These are phyloP conservation scores for Camponotus floridanus DNA, from an alignment of 1,140 invertebrate genomes.

Conservation along the genomic window DNA sequence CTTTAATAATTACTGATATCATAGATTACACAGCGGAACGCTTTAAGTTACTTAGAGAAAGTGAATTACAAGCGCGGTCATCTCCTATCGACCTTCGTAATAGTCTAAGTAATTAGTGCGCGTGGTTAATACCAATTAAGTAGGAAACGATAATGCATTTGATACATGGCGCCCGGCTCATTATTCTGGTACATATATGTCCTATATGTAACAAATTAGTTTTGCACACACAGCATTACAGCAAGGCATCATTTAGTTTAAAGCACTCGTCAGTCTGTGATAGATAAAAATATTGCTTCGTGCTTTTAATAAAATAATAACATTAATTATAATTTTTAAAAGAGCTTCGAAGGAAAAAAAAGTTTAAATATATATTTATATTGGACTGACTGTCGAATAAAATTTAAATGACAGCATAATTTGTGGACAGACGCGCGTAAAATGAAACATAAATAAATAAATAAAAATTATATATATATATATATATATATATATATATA, in stretches of 20 bases:
- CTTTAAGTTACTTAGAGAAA: conserved; percentile 14
- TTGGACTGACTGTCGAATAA: background rate
- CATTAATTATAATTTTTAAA: background rate
- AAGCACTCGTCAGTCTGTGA: background rate
- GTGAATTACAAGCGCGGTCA: conserved; percentile 2
- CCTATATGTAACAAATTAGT: conserved; percentile 33
- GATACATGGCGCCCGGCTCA: background rate
- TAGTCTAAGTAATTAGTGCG: conserved; percentile 16
- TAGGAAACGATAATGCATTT: conserved; percentile 16
- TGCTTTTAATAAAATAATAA: background rate
- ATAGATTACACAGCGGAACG: background rate
- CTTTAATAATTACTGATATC: background rate
- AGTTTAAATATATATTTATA: background rate
- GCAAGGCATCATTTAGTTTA: background rate
- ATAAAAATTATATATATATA: background rate
- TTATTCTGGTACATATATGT: background rate
- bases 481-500: background rate
- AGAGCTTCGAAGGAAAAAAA: background rate
- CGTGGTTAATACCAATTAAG: conserved; percentile 14
- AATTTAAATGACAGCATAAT: background rate
- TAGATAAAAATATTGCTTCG: background rate
- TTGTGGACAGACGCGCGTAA: background rate
- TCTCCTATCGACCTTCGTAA: background rate
- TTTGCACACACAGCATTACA: background rate
- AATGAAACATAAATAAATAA: background rate